These are phyloP conservation scores for Notospermus geniculatus DNA, from an alignment of 1,140 invertebrate genomes.

Conservation along the genomic window DNA sequence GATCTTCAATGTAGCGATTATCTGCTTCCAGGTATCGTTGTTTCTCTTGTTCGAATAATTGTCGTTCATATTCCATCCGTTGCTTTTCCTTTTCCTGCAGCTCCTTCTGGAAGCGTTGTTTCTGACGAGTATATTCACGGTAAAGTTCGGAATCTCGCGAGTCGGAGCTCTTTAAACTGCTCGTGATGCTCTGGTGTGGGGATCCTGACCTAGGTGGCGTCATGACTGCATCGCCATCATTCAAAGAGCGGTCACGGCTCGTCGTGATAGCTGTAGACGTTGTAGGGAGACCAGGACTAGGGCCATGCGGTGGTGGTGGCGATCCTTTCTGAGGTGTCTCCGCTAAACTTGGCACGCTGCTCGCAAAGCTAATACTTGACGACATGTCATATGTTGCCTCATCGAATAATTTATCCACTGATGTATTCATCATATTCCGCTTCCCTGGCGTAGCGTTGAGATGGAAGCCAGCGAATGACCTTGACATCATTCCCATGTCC, in stretches of 20 bases:
- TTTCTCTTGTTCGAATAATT: conserved; percentile 38
- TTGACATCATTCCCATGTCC: conserved; percentile 52
- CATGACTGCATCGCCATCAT: neutral
- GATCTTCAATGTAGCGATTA: conserved; percentile 9
- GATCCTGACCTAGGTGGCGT: neutral
- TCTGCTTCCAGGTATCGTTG: conserved; percentile 11
- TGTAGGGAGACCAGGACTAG: neutral
- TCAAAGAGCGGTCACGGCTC: no score
- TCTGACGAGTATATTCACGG: conserved; percentile 53
- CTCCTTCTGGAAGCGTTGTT: conserved; percentile 43
- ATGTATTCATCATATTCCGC: conserved; percentile 80
- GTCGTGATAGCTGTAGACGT: neutral
- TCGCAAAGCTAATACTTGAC: neutral
- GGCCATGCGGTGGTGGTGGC: neutral
- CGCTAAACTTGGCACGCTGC: conserved; percentile 9
- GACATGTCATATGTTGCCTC: conserved; percentile 47
- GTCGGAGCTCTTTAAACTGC: neutral
- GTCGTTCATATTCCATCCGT: conserved; percentile 34
- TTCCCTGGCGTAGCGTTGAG: conserved; percentile 64
- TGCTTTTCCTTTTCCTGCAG: conserved; percentile 44
- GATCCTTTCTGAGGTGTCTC: conserved; percentile 58
- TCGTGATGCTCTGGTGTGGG: neutral
- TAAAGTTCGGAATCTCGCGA: conserved; percentile 37
- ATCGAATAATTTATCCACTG: conserved; percentile 85
- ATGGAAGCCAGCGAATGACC: conserved; percentile 78